Conservation (phyloP, 2,113 vertebrate genomes). For the Formicarius rufipectus region DNA sequence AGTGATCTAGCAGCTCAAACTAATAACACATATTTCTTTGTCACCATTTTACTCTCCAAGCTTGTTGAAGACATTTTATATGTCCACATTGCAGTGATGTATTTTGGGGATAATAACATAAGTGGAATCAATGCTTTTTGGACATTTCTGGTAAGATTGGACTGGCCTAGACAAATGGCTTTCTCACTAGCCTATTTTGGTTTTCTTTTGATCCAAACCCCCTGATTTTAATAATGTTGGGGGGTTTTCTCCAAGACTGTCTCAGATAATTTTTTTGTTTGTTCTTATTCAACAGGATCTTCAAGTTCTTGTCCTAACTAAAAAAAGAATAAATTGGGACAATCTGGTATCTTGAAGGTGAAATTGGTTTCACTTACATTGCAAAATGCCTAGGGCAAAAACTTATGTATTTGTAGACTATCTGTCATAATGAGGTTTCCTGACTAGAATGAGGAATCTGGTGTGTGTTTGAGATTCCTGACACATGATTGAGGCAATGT, state of each 20-base stretch:
- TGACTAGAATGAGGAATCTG: neutral
- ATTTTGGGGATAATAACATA: constrained; percentile 45
- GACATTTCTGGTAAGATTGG: constrained; percentile 12
- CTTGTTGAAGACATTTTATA: constrained; percentile 43
- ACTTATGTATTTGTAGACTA: neutral
- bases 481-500: neutral
- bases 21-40: constrained; percentile 52
- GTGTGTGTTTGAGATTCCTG: neutral
- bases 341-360: neutral
- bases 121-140: constrained; percentile 44
- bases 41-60: constrained; percentile 8
- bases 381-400: neutral
- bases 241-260: neutral
- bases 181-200: neutral
- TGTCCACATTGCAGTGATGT: constrained; percentile 32
- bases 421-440: neutral
- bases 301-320: neutral
- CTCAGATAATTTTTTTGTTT: neutral
- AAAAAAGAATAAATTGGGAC: neutral
- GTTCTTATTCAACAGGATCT: neutral
- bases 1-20: constrained; percentile 36
- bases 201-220: neutral
- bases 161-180: constrained; percentile 10
- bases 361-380: neutral
- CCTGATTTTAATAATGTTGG: neutral